Base-by-base conservation (phyloP, 2,113 vertebrate genomes). In the Cervus canadensis region DNA sequence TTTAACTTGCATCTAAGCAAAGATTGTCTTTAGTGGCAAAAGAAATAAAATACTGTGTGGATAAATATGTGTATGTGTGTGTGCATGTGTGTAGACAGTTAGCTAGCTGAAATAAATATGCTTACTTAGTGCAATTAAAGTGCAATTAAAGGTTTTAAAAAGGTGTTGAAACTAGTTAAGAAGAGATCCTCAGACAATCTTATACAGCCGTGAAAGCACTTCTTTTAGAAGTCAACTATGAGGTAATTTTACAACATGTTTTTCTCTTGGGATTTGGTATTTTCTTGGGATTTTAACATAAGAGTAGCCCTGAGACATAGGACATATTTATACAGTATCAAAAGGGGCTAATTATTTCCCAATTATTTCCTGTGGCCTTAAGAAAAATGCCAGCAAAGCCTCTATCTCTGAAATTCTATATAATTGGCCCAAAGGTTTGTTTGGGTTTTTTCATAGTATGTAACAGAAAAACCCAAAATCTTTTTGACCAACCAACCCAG, bases 11-110 rank as follows among this genome's bases (percentile, higher is more conserved):
- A 96, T 83, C 56, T 91, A 60, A 94, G 85, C 3, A 86, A 95
- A 95, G n/a, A 91, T 2, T 40, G 7, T n/a, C 59, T 92, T 97
- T 52, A 89, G 50, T 87, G 40, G 67, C 30, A 91, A 95, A 98
- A 95, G 16, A 89, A 94, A 89, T 40, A 62, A 91, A 96, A 59
- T 13, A 52, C n/a, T 28, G 17, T 40, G 43, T 85, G 9, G 13
- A 59, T 87, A 33, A 60, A 45, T 87, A 3, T 60, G 52, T 79
- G 25, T 71, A 10, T 76, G n/a, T 16, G 88, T 28, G 2, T 67
- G 7, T 16, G 3, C 56, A 1, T n/a, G 76, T 54, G 62, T 43
- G 21, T 26, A 92, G 16, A 74, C 17, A 89, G 7, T n/a, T 56
- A 92, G 36, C 16, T 71, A 82, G 21, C 30, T 74, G n/a, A 94